phyloP scores from a whole-genome alignment of 2,797 vertebrate genomes.

The Sebastes cheni region DNA sequence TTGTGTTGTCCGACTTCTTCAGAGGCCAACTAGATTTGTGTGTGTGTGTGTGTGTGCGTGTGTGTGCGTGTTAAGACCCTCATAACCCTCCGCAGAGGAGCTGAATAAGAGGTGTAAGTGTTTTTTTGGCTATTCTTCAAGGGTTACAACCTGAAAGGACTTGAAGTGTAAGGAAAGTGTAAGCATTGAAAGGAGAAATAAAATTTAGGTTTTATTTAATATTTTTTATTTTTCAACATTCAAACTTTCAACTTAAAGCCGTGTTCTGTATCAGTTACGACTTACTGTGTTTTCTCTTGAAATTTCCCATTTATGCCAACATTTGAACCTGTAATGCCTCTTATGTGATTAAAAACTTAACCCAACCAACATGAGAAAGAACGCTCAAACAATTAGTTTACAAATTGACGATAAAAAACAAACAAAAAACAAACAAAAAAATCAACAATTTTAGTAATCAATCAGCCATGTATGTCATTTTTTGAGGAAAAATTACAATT shows the following conservation, averaged over 20 bases:
- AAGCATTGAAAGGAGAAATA: neutral
- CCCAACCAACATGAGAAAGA: neutral
- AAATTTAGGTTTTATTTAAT: neutral
- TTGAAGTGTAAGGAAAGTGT: neutral
- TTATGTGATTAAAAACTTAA: neutral
- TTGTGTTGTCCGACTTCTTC: neutral
- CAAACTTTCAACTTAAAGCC: neutral
- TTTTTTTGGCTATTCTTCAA: neutral
- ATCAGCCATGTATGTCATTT: neutral
- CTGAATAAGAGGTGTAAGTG: neutral
- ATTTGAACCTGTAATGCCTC: neutral
- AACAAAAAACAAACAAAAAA: no score
- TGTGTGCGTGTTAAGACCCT: no score
- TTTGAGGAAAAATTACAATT: rapidly evolving
- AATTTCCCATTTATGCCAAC: neutral
- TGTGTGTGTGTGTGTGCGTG: no score
- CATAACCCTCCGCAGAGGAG: no score
- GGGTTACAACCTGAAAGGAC: neutral
- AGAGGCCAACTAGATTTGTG: no score
- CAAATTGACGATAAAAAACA: neutral
- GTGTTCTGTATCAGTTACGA: neutral
- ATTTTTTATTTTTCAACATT: neutral
- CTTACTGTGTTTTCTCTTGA: neutral
- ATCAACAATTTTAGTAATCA: neutral
- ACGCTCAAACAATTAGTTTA: neutral